Conservation (phyloP, 2,888 invertebrate genomes). For the Metellina segmentata region DNA sequence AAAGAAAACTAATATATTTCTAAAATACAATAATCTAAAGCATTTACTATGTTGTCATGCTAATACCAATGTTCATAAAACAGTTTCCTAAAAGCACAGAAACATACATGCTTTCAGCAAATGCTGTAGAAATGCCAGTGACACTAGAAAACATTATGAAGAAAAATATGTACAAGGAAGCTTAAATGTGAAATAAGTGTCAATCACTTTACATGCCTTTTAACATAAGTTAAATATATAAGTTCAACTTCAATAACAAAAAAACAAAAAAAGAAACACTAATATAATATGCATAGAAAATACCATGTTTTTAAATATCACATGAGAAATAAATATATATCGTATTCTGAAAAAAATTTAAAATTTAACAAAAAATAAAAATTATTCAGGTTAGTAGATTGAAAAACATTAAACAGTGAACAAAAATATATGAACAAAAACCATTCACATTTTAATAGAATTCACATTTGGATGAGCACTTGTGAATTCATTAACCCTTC, state of each 20-base stretch:
- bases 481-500: conserved; percentile 58
- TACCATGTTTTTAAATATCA: conserved; percentile 3
- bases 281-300: conserved; percentile 5
- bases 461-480: conserved; percentile 70
- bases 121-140: conserved; percentile 55
- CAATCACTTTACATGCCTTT: background rate
- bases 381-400: background rate
- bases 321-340: background rate
- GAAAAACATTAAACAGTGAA: background rate
- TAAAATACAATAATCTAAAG: conserved; percentile 60
- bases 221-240: background rate
- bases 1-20: conserved; percentile 48
- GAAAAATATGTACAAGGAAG: conserved; percentile 44
- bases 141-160: conserved; percentile 53
- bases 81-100: conserved; percentile 65
- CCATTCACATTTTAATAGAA: conserved; percentile 42
- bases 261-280: background rate
- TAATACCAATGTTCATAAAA: conserved; percentile 64
- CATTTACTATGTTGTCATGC: conserved; percentile 59
- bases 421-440: background rate
- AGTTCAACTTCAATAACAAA: background rate
- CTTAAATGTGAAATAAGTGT: conserved; percentile 39
- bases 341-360: background rate
- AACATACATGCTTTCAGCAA: conserved; percentile 66
- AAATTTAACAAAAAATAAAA: background rate